Evolutionary conservation across 1,140 invertebrate genomes (phyloP).

Genomic region (Ceratosolen solmsi): DNA sequence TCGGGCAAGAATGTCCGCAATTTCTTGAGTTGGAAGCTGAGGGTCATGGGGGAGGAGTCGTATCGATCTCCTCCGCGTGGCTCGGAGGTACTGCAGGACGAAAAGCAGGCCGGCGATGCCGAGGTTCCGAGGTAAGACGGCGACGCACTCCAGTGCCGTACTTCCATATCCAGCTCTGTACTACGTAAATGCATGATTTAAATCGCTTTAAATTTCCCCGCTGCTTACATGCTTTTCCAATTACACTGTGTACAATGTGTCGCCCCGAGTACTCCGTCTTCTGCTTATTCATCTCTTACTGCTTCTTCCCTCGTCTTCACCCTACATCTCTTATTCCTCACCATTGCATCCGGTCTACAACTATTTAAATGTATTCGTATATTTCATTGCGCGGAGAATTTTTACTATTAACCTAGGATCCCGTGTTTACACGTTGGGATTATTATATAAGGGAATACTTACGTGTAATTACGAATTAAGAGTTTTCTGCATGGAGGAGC

Average conservation of each 20-base stretch:
- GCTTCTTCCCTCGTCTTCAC: too few relatives aligned
- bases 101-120: conserved; percentile 49
- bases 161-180: not conserved
- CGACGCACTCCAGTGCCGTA: not conserved
- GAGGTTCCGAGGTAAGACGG: conserved; percentile 27
- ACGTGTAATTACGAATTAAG: too few relatives aligned
- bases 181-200: not conserved
- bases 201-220: not conserved
- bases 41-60: conserved; percentile 34
- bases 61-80: conserved; percentile 46
- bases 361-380: too few relatives aligned
- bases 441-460: too few relatives aligned
- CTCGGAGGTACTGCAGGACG: conserved; percentile 18
- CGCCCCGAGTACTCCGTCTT: not conserved
- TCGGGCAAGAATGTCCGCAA: conserved; percentile 7
- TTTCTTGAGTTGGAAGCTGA: conserved; percentile 39
- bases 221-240: conserved; percentile 4
- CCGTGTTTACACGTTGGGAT: too few relatives aligned
- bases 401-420: too few relatives aligned
- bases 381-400: too few relatives aligned
- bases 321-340: too few relatives aligned
- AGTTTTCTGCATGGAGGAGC: too few relatives aligned
- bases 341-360: too few relatives aligned
- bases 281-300: too few relatives aligned
- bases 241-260: conserved; percentile 1